Percentiles rank a stretch among this genome's conserved stretches.
phyloP scores from a whole-genome alignment of 2,113 vertebrate species.

The Poecilia latipinna region DNA sequence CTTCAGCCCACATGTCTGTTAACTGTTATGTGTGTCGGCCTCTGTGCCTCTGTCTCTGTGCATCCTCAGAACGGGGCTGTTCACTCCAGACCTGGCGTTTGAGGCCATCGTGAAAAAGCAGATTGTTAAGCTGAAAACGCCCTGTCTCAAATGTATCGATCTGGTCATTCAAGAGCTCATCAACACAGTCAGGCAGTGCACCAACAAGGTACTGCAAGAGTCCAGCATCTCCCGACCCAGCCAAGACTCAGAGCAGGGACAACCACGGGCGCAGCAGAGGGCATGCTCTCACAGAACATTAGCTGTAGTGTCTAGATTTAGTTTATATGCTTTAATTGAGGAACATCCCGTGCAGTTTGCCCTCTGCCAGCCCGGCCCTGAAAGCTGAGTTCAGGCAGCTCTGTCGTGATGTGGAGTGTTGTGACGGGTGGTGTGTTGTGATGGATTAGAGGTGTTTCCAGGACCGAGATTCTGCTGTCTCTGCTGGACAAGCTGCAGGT shows the following conservation, averaged over 20 bases:
- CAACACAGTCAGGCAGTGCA: slow-evolving; percentile 96
- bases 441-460: slow-evolving; percentile 59
- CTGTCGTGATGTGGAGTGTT: slow-evolving; percentile 82
- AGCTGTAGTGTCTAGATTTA: background rate
- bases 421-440: slow-evolving; percentile 72
- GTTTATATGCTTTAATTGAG: background rate
- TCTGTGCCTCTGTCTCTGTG: slow-evolving; percentile 69
- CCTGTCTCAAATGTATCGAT: slow-evolving; percentile 98
- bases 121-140: slow-evolving; percentile 98
- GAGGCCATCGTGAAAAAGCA: slow-evolving; percentile 99
- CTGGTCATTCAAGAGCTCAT: slow-evolving; percentile 98
- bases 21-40: slow-evolving; percentile 66
- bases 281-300: slow-evolving; percentile 47
- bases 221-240: slow-evolving; percentile 70
- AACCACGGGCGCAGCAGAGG: slow-evolving; percentile 41
- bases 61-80: slow-evolving; percentile 94
- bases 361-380: slow-evolving; percentile 52
- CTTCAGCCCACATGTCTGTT: slow-evolving; percentile 37
- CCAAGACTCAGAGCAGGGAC: slow-evolving; percentile 52
- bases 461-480: slow-evolving; percentile 64
- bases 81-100: slow-evolving; percentile 98
- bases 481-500: slow-evolving; percentile 74
- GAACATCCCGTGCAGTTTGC: slow-evolving; percentile 46
- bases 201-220: slow-evolving; percentile 90
- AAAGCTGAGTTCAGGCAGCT: slow-evolving; percentile 62